Percentiles rank a stretch among this genome's conserved stretches.
phyloP scores from a whole-genome alignment of 2,888 invertebrate species.

The Drosophila neonasuta region DNA sequence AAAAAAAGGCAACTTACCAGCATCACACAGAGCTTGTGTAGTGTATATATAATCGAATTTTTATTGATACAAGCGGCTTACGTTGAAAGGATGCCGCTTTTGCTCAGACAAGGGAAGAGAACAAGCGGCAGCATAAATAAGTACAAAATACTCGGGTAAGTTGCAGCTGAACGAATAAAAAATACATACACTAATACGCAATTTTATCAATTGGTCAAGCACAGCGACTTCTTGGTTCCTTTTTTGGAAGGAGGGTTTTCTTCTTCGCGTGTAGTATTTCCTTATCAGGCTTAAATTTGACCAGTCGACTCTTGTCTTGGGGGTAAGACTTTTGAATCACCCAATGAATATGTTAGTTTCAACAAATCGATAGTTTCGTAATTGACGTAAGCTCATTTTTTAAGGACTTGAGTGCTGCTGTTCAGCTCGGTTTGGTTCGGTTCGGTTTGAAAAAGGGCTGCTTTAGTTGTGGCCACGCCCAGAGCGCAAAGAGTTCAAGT shows the following conservation, averaged over 20 bases:
- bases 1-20: constrained; percentile 37
- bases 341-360: constrained; percentile 60
- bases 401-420: constrained; percentile 21
- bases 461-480: constrained; percentile 16
- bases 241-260: neutral
- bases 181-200: constrained; percentile 65
- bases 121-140: neutral
- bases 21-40: constrained; percentile 20
- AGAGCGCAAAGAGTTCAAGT: constrained; percentile 4
- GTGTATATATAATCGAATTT: constrained; percentile 81
- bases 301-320: constrained; percentile 28
- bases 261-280: constrained; percentile 13
- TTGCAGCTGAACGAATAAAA: constrained; percentile 50
- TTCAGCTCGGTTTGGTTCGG: neutral
- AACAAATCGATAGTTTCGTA: constrained; percentile 44
- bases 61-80: constrained; percentile 83
- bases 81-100: constrained; percentile 67
- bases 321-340: constrained; percentile 26
- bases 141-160: constrained; percentile 20
- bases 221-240: neutral
- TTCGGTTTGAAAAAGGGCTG: constrained; percentile 5
- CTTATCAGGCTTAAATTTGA: constrained; percentile 56
- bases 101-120: neutral
- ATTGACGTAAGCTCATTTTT: constrained; percentile 51
- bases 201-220: constrained; percentile 74